Evolutionary conservation across 1,140 invertebrate species (phyloP).

Genomic region (Hylyphantes graminicola): DNA sequence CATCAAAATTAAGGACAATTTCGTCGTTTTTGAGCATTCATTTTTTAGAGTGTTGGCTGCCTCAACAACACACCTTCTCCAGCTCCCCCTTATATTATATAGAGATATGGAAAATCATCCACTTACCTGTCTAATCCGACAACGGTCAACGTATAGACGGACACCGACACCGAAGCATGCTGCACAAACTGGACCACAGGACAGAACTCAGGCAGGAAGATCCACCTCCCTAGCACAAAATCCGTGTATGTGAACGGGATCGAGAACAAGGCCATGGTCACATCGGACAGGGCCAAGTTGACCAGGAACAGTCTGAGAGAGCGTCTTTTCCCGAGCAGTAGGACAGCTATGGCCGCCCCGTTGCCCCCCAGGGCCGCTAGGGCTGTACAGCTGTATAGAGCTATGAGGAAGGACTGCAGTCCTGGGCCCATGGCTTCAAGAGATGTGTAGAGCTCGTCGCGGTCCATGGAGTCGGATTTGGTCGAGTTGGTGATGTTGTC

Average conservation of each 20-base stretch:
- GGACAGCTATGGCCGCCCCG: conserved; percentile 67
- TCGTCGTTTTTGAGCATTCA: too few species aligned
- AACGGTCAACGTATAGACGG: conserved; percentile 68
- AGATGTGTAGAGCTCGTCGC: conserved; percentile 31
- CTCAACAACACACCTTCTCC: too few species aligned
- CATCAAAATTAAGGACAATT: too few species aligned
- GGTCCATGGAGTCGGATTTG: conserved; percentile 23
- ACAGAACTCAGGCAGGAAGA: conserved; percentile 68
- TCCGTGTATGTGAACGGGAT: conserved; percentile 70
- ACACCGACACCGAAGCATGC: conserved; percentile 67
- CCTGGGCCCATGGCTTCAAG: conserved; percentile 59
- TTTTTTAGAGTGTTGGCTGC: too few species aligned
- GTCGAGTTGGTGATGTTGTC: neutral
- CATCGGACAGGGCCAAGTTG: conserved; percentile 68
- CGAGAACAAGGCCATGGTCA: conserved; percentile 69
- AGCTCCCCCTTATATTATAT: too few species aligned
- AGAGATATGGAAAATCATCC: too few species aligned
- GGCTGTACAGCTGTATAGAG: conserved; percentile 67
- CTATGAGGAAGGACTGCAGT: conserved; percentile 65
- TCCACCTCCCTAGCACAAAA: conserved; percentile 68
- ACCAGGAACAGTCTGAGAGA: conserved; percentile 67
- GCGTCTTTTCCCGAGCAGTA: conserved; percentile 66
- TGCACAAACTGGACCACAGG: conserved; percentile 68
- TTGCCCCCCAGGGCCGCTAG: conserved; percentile 66
- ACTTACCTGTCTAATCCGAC: conserved; percentile 69